Base-by-base conservation (phyloP, 2,888 invertebrate genomes). In the Rotaria magnacalcarata region DNA sequence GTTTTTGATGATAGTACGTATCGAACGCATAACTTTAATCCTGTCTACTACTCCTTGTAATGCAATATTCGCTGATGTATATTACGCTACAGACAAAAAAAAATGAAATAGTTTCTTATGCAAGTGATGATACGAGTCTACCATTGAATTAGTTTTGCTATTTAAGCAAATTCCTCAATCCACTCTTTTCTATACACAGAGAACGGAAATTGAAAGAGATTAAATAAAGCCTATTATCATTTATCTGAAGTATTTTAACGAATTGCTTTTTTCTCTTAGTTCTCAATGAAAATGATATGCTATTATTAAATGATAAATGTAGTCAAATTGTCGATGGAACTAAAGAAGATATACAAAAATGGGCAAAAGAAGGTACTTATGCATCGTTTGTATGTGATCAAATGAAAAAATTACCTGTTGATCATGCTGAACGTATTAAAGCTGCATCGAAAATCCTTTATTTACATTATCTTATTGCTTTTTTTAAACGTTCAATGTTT, bases 331-430 rank as follows among this genome's bases (percentile, higher is more conserved):
- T 80, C 47, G 80, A 80, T 80, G 24, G 47, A 47, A 43, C 80
- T 24, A 80, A 80, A 80, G 80, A 80, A n/a, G 4, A 24, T 24
- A 80, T 80, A n/a, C 47, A n/a, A 43, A 47, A 43, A 47, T 80
- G 80, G 80, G 47, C 80, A 21, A 80, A 80, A 47, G 80, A 80
- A 80, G 80, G 80, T 80, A 80, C 47, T n/a, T 80, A 80, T 80
- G 16, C 80, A 80, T 4, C n/a, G 14, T 80, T 80, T 47, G 80
- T 80, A 14, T 80, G 80, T 47, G 80, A 80, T 80, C 80, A 80
- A 80, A 80, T 80, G 80, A 80, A 80, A 43, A 80, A 80, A 47
- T 80, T 80, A 80, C 80, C 80, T 47, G 14, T 43, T 11, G 34
- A 47, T n/a, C 47, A 80, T 80, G n/a, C 47, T 43, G 47, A 43